Evolutionary conservation across 2,797 vertebrate species (phyloP).

Genomic region (Melopsittacus undulatus): DNA sequence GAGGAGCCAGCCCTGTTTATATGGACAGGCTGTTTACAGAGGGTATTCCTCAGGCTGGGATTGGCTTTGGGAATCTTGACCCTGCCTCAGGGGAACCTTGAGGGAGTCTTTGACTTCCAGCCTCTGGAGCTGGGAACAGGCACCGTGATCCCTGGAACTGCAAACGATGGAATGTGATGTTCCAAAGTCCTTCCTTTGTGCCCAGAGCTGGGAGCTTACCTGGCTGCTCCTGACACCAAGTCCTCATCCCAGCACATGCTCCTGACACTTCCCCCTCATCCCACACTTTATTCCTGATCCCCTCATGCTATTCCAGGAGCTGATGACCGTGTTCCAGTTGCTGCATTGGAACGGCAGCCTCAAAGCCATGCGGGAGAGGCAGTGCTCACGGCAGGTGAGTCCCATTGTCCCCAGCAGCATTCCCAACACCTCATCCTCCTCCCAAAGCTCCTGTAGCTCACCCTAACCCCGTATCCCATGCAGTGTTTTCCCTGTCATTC

Average conservation of each 20-base stretch:
- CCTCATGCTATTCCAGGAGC: constrained; percentile 80
- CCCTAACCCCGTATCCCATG: fast-evolving
- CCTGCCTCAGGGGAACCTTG: background rate
- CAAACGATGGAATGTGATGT: fast-evolving
- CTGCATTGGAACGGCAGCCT: constrained; percentile 98
- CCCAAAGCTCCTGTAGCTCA: background rate
- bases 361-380: constrained; percentile 96
- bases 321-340: constrained; percentile 98
- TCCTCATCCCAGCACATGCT: background rate
- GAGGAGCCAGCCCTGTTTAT: background rate
- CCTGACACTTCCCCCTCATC: background rate
- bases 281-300: background rate
- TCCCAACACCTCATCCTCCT: background rate
- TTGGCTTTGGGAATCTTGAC: background rate
- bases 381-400: constrained; percentile 94
- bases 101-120: background rate
- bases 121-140: fast-evolving
- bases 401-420: background rate
- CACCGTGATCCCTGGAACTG: fast-evolving
- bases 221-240: fast-evolving
- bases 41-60: background rate
- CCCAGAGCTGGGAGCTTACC: background rate
- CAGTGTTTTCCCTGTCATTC: background rate
- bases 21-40: background rate
- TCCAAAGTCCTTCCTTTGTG: background rate